Base-by-base conservation (phyloP, 2,888 invertebrate genomes). In the Argyresthia goedartella region DNA sequence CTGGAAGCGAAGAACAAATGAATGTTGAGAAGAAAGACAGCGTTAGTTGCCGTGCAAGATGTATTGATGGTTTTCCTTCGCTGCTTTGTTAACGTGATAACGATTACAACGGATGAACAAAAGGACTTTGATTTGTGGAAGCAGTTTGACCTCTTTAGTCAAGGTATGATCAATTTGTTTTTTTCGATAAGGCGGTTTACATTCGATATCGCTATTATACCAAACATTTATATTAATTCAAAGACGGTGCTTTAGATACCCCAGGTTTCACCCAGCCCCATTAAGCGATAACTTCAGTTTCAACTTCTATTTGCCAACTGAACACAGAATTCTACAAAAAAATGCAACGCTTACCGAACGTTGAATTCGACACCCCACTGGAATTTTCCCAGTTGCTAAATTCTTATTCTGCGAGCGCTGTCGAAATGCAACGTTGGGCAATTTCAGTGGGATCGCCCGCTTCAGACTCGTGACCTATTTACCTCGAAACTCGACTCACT, bases 121-220 rank as follows among this genome's bases (percentile, higher is more conserved):
- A 64, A 63, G 61, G 56, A 57, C 56, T 54, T 64, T 61, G 63
- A 67, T 71, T 71, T 68, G 66, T 70, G 48, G 15, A 61, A 64
- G 58, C 61, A 14, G 57, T 65, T 69, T 69, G 68, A 70, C 71
- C 67, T 69, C 61, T 65, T 48, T 48, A 8, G 48, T 35, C 48
- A 14, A 48, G 15, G 11, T 8, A 13, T 47, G 33, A 4, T 46
- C 33, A 33, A 11, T 25, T 25, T 25, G 25, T 25, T 25, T 25
- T 2, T 25, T 6, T 25, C n/a, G n/a, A n/a, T n/a, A n/a, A n/a
- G n/a, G n/a, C n/a, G n/a, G n/a, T n/a, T n/a, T n/a, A n/a, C n/a
- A n/a, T n/a, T n/a, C n/a, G n/a, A n/a, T n/a, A n/a, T n/a, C n/a
- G n/a, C n/a, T n/a, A n/a, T n/a, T n/a, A n/a, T 25, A 25, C 2